Conservation (phyloP, 2,797 vertebrate genomes). For the Neoniphon sammara region DNA sequence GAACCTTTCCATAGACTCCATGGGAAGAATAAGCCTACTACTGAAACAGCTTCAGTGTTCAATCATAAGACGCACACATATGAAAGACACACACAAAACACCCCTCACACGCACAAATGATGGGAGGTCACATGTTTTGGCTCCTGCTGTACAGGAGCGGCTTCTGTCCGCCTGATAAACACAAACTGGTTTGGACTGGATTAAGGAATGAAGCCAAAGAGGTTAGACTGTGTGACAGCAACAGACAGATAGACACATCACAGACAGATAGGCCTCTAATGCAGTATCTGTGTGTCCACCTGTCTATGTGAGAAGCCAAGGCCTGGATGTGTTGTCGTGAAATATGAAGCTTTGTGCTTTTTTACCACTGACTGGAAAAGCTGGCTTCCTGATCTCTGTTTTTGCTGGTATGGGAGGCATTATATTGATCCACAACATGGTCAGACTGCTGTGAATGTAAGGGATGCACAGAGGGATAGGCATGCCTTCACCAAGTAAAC, state of each 20-base stretch:
- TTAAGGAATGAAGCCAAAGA: constrained; percentile 21
- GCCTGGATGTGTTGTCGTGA: constrained; percentile 4
- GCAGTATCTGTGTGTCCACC: neutral
- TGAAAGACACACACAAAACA: neutral
- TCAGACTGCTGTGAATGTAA: neutral
- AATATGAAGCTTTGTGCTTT: neutral
- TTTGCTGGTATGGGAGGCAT: neutral
- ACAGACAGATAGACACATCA: neutral
- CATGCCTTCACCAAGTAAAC: too few species aligned
- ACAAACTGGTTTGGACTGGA: constrained; percentile 78
- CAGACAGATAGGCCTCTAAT: constrained; percentile 9
- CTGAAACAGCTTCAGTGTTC: too few species aligned
- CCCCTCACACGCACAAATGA: constrained; percentile 11
- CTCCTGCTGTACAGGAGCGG: constrained; percentile 57
- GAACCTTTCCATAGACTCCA: too few species aligned
- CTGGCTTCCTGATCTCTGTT: neutral
- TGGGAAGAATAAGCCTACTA: too few species aligned
- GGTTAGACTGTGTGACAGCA: neutral
- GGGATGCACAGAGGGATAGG: neutral
- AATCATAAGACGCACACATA: too few species aligned
- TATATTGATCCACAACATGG: neutral
- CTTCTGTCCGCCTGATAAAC: constrained; percentile 73
- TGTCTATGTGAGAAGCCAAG: neutral
- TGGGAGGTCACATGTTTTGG: constrained; percentile 73
- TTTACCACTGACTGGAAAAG: neutral